These are phyloP conservation scores for Tanaodytes sp. DNA, from an alignment of 2,888 invertebrate species.

Conservation along the genomic window DNA sequence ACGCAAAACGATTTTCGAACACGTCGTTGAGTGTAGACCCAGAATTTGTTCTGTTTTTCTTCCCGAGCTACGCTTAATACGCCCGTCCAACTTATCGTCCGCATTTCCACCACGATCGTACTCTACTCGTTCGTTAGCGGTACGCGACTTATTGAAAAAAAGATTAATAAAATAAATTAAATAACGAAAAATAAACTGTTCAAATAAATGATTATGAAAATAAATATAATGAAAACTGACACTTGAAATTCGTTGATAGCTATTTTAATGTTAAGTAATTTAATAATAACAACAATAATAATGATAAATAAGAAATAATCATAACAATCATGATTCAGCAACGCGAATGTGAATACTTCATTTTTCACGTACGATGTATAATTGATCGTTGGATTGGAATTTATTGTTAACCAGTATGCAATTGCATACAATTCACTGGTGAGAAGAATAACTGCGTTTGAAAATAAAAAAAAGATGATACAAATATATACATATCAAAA, in stretches of 20 bases:
- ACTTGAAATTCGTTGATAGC: conserved; percentile 53
- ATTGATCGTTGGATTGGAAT: no score
- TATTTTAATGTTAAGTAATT: conserved; percentile 56
- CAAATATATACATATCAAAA: no score
- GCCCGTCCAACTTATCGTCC: conserved; percentile 55
- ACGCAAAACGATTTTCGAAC: conserved; percentile 32
- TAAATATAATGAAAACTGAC: conserved; percentile 28
- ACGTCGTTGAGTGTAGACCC: conserved; percentile 52
- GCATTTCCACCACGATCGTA: conserved; percentile 56
- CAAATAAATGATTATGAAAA: conserved; percentile 18
- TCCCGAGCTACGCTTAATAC: conserved; percentile 57
- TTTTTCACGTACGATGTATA: no score
- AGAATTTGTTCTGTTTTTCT: conserved; percentile 52
- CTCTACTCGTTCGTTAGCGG: conserved; percentile 57
- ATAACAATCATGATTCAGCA: no score
- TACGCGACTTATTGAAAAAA: conserved; percentile 51
- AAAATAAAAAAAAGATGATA: no score
- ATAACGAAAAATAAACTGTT: conserved; percentile 3
- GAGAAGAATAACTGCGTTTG: no score
- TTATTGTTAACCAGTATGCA: no score
- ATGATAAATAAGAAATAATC: no score
- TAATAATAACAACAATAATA: no score
- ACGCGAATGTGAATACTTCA: no score
- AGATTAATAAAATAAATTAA: conserved; percentile 15
- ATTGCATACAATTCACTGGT: no score